Evolutionary conservation across 2,888 invertebrate genomes (phyloP), one percentile per base, ranked within the genome.

Genomic region (Gortyna flavago): DNA sequence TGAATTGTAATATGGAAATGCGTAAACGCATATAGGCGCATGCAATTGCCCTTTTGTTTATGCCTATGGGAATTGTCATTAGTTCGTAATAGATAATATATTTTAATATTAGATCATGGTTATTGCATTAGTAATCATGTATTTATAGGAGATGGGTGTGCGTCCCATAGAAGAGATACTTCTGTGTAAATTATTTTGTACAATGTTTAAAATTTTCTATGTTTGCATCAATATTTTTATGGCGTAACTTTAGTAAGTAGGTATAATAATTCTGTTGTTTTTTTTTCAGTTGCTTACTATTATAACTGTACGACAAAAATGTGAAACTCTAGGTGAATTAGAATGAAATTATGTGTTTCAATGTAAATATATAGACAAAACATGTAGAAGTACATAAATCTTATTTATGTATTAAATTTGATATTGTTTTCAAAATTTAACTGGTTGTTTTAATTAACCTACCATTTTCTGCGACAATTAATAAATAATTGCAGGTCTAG

Each of bases 341-440:
- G 95, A 91, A 92, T 88, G 91, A 94, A 95, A 95, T 93, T 95
- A 95, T 95, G 95, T 96, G 96, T 96, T 96, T 95, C 93, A 95
- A 89, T 96, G 96, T 96, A 96, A 95, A 96, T 96, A 96, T 94
- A 90, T 96, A 95, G 95, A 93, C 89, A 95, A 95, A 95, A 94
- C 95, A 94, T 96, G 96, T 96, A 96, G 95, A 94, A 91, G 92
- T 96, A 96, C 96, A 96, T 96, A 96, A 96, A 96, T 96, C 89
- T 94, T 96, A 96, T 96, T 96, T 96, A 96, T 96, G 96, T 96
- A 96, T 95, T 96, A 96, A 96, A 96, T 96, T 96, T 96, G 96
- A 96, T 96, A 96, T 96, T 96, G 96, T 96, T 96, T 96, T 96
- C 95, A 96, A 96, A 96, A 96, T 96, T 95, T 93, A 92, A 92